Evolutionary conservation across 2,113 vertebrate genomes (phyloP), one percentile per base, ranked within the genome.

Genomic region (Carassius gibelio): DNA sequence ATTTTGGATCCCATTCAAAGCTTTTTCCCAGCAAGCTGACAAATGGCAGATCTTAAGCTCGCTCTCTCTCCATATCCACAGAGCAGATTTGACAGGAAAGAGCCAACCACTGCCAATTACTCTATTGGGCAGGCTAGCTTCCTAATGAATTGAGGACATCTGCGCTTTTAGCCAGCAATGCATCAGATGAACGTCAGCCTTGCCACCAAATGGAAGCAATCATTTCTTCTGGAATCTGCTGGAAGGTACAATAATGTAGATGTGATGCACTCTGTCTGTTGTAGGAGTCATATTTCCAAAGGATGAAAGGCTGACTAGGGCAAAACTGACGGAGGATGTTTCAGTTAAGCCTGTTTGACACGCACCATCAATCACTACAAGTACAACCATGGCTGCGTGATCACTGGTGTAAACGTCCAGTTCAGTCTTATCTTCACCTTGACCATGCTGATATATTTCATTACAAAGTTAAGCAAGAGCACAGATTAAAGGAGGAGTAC

Each of bases 141-240:
- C 48, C 45, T 86, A 86, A 88, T 86, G 87, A 86, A 88, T 86
- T 83, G 81, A 88, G 81, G 81, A 88, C 87, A 86, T 86, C 75
- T 86, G 81, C 26, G 84, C 87, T 85, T 86, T 81, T 59, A 86
- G 75, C 81, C 59, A 72, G 69, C 82, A 50, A 85, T 85, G 84
- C 83, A 82, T 85, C 80, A 88, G 87, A 88, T 83, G 75, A 86
- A 88, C 86, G 81, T 80, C 55, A 76, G 61, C 50, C 84, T 62
- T 23, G 72, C 84, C 84, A 42, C 87, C 48, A 50, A 88, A 85
- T 75, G 48, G 55, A 55, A 85, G 74, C 79, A 85, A 88, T 88
- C 66, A 85, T 88, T 85, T 88, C 84, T 85, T 45, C 62, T 81
- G 81, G 76, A 88, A 86, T 80, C 59, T 19, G 68, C 87, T 86